Percentiles rank a stretch among this genome's conserved stretches.
phyloP scores from a whole-genome alignment of 2,113 vertebrate species.

The Vulpes vulpes region DNA sequence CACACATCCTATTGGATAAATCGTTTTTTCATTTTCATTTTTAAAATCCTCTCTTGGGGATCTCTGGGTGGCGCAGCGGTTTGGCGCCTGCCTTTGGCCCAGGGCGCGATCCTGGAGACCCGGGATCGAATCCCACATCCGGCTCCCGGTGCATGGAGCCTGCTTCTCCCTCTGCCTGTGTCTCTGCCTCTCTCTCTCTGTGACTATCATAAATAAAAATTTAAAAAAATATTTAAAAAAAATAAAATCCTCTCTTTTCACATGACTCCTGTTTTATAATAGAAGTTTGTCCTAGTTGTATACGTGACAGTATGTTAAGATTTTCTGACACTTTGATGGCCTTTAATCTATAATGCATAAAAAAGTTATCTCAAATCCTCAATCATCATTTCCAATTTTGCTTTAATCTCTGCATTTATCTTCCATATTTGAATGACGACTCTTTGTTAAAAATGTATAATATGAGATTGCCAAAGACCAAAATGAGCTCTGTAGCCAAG shows the following conservation, averaged over 20 bases:
- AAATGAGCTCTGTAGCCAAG: conserved; percentile 60
- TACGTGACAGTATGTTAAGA: conserved; percentile 63
- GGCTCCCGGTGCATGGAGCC: too few species aligned
- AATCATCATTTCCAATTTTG: conserved; percentile 73
- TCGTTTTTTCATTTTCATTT: conserved; percentile 49
- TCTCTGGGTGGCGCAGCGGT: too few species aligned
- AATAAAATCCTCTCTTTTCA: conserved; percentile 57
- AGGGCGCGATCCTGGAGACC: too few species aligned
- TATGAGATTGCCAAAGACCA: conserved; percentile 24
- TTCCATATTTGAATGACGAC: conserved; percentile 54
- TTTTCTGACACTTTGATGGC: conserved; percentile 55
- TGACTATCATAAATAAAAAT: not conserved
- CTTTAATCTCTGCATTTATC: conserved; percentile 65
- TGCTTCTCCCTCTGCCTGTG: too few species aligned
- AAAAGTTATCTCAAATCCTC: conserved; percentile 58
- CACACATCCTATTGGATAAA: not conserved
- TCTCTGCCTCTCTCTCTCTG: too few species aligned
- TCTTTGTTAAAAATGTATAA: conserved; percentile 71
- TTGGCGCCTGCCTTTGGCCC: too few species aligned
- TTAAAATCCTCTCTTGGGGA: conserved; percentile 49
- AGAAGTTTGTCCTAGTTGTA: conserved; percentile 39
- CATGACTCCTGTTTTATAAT: conserved; percentile 65
- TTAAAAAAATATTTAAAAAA: too few species aligned
- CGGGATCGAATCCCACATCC: too few species aligned
- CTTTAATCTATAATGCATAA: conserved; percentile 70